phyloP scores from a whole-genome alignment of 2,888 invertebrate genomes.

The Campoletis raptor region DNA sequence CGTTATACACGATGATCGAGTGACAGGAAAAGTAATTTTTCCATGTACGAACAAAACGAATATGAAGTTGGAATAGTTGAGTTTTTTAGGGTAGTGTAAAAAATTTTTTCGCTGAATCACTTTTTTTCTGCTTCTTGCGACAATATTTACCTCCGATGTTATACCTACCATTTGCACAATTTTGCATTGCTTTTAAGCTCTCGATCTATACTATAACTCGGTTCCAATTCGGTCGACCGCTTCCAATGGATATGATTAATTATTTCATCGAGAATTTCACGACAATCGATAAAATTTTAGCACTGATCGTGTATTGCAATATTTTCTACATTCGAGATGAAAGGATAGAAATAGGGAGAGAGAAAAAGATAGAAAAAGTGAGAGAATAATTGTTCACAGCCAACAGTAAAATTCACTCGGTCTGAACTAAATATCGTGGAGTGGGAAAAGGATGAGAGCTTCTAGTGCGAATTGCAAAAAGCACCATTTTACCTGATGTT shows the following conservation, averaged over 20 bases:
- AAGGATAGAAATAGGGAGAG: neutral
- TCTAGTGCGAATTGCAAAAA: slow-evolving; percentile 57
- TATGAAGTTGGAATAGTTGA: neutral
- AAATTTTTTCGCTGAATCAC: neutral
- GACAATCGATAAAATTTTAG: neutral
- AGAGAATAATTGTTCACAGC: slow-evolving; percentile 16
- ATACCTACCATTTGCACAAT: neutral
- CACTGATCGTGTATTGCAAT: slow-evolving; percentile 5
- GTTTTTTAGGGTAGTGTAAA: neutral
- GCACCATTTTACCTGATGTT: slow-evolving; percentile 60
- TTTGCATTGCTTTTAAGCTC: slow-evolving; percentile 18
- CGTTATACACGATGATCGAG: neutral
- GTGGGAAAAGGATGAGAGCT: slow-evolving; percentile 47
- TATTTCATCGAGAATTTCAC: slow-evolving; percentile 60
- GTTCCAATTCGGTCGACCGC: slow-evolving; percentile 26
- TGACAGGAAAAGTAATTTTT: neutral
- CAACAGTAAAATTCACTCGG: slow-evolving; percentile 53
- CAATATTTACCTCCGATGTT: neutral
- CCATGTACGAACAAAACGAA: neutral
- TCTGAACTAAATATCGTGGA: slow-evolving; percentile 50
- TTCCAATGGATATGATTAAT: slow-evolving; percentile 60
- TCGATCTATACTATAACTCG: slow-evolving; percentile 20
- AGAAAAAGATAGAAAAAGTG: neutral
- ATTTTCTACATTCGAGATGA: neutral
- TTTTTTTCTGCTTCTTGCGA: neutral